Base-by-base conservation (phyloP, 1,140 invertebrate genomes). In the Leptoteleia sp. region DNA sequence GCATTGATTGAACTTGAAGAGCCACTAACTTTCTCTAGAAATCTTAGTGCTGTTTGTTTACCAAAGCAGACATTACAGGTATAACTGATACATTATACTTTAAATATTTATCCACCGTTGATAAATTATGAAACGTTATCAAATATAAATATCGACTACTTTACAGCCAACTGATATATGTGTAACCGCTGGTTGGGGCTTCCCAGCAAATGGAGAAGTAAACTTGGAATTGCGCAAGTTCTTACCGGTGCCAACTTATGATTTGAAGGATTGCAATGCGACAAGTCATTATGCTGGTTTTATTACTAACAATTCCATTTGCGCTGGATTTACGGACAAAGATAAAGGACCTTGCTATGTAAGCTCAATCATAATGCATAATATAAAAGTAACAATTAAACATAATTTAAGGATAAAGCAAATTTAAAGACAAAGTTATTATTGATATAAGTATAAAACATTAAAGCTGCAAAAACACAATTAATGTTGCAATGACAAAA, bases 291-390 rank as follows among this genome's bases (percentile, higher is more conserved):
- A 92, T 70, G 90, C 91, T 72, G 92, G 91, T 31, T 90, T 91
- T 37, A 88, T 93, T 11, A 89, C 87, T 1, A 83, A 89, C 42
- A 84, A 90, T 45, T 89, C 92, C 77, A 92, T 93, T 61, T 93
- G 92, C 75, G 90, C 91, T 57, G 91, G 91, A 29, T 92, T 90
- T 59, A 91, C 90, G 3, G 90, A 91, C 67, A 86, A 88, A 4
- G 89, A 91, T 50, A 92, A 91, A 83, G 88, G 90, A 52, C 90
- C 91, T 57, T 92, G 91, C 81, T 92, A 92, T 81, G 92, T 92
- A 90, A 91, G 90, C 3, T 25, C 22, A 33, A 42, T 43, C 48
- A 65, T 25, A 29, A 29, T 12, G 6, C 22, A 25, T 25, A 25
- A 3, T 25, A 25, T 25, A 3, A 25, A 25, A 3, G 6, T 25